These are phyloP conservation scores for Parapsyche elsis DNA, from an alignment of 1,140 invertebrate genomes.

Conservation along the genomic window DNA sequence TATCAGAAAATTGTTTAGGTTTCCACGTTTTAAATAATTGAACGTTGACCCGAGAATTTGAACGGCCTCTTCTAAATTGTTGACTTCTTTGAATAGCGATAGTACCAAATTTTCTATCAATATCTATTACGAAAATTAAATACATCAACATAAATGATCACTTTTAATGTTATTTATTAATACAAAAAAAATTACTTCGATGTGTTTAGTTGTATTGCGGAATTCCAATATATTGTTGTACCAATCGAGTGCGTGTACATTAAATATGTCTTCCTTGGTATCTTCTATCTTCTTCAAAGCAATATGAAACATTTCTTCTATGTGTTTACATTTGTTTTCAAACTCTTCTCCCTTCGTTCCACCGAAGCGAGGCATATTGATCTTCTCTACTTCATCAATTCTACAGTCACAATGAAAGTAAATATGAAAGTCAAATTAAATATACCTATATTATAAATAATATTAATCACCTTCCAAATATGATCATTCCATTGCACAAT, in stretches of 20 bases:
- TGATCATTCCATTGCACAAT: conserved; percentile 82
- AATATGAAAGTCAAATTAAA: background rate
- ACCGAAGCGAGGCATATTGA: conserved; percentile 71
- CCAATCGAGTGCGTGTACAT: conserved; percentile 77
- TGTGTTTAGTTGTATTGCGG: conserved; percentile 71
- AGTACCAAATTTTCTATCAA: conserved; percentile 78
- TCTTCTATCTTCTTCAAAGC: conserved; percentile 72
- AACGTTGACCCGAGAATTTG: conserved; percentile 76
- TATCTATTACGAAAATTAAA: conserved; percentile 60
- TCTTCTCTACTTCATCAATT: conserved; percentile 72
- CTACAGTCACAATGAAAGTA: conserved; percentile 57
- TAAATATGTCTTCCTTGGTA: conserved; percentile 73
- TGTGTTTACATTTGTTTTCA: conserved; percentile 75
- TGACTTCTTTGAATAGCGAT: conserved; percentile 74
- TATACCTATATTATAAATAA: background rate
- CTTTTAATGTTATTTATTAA: background rate
- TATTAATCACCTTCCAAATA: conserved; percentile 74
- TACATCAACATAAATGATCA: background rate
- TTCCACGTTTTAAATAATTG: conserved; percentile 76
- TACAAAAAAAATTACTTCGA: conserved; percentile 67
- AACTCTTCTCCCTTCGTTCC: conserved; percentile 78
- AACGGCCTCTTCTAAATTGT: conserved; percentile 78
- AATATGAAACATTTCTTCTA: conserved; percentile 80
- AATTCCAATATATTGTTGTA: conserved; percentile 81
- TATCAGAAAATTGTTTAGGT: conserved; percentile 72